Evolutionary conservation across 2,113 vertebrate species (phyloP), one percentile per base, ranked within the genome.

Genomic region (Emydura subglobosa): DNA sequence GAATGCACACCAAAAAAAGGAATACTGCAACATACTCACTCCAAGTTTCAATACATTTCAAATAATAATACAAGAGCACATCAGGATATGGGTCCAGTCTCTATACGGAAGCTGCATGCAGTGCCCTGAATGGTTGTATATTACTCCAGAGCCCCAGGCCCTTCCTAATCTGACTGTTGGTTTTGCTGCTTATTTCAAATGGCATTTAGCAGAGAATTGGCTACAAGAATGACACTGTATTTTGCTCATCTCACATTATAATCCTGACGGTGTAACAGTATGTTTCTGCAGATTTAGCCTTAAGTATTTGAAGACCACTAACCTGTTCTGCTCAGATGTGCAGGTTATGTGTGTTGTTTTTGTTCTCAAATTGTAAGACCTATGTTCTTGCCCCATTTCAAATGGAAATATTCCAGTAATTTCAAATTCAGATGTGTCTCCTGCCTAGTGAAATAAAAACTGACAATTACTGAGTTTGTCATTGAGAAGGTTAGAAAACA

Each of bases 91-190:
- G 61, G 34, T 68, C 34, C 31, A 34, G 10, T 61, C 61, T 88
- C 51, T 92, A 51, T 27, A 27, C 8, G 8, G 25, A 16, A 92
- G 44, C 21, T 50, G 65, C 81, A 92, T 25, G 19, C 11, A 21
- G 82, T 53, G 24, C 21, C 55, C 59, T 61, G 29, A 31, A 61
- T 50, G n/a, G 50, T 21, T 59, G 1, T 25, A 0, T 10, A 82
- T 85, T 39, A 50, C 29, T 3, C 79, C 16, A 53, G 19, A 49
- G 44, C 82, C 8, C 27, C 31, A 61, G 7, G 29, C 19, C 16
- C 85, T 55, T 27, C 21, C n/a, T 1, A 74, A 39, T 17, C 50
- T 0, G 0, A 24, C 65, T 55, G 49, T 54, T 82, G 65, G 29
- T 39, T 76, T 17, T 42, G 16, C 27, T 39, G 16, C n/a, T 7